Conservation (phyloP, 2,113 vertebrate species). For the Odobenus rosmarus region DNA sequence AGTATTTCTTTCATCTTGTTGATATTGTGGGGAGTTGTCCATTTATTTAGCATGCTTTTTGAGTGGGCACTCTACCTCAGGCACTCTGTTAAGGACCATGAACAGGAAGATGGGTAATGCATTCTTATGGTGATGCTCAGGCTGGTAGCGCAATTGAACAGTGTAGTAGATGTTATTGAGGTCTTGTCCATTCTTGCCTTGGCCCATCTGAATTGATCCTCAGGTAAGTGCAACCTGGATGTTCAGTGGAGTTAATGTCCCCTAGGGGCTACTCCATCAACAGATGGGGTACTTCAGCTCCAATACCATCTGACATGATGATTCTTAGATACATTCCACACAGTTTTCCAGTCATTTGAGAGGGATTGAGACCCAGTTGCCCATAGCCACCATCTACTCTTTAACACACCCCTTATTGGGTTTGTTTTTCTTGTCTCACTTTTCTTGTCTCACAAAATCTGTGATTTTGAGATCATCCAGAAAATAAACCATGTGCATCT, state of each 20-base stretch:
- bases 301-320: neutral
- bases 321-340: neutral
- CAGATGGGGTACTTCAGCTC: neutral
- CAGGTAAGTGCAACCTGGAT: neutral
- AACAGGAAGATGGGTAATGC: neutral
- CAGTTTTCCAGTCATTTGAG: neutral
- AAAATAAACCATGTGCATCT: neutral
- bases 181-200: neutral
- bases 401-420: rapidly evolving
- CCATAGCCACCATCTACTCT: neutral
- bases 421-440: neutral
- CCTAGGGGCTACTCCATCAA: neutral
- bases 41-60: neutral
- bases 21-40: neutral
- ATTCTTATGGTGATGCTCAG: neutral
- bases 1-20: neutral
- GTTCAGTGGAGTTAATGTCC: neutral
- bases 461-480: neutral
- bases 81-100: neutral
- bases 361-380: neutral
- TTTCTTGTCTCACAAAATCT: no score
- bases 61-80: neutral
- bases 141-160: neutral
- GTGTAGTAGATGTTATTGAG: neutral
- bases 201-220: neutral